Evolutionary conservation across 2,888 invertebrate species (phyloP), one percentile per base, ranked within the genome.

Genomic region (Sturmia bella): DNA sequence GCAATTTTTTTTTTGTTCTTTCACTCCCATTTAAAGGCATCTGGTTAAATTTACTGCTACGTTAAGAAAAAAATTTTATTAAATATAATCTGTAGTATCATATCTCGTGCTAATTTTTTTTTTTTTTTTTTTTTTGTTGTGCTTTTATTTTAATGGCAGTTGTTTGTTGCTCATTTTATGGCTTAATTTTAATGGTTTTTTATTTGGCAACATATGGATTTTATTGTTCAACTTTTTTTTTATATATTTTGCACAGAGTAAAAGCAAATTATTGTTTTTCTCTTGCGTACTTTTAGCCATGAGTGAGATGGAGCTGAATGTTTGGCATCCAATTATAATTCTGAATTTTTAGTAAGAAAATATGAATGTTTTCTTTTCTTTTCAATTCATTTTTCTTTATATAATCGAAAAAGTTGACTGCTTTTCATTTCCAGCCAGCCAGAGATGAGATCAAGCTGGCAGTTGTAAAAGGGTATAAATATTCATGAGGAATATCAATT

Each of bases 171-270:
- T 73, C 48, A 64, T 77, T 77, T 77, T 69, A 77, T 82, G 77
- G 68, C 69, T 73, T 69, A 82, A 74, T 82, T 78, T 82, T 78
- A 82, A 78, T 78, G 73, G 74, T 70, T 64, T 82, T 77, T 78
- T 74, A 82, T 82, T 82, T 82, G 82, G 82, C 82, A 82, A 70
- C 82, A 74, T 82, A 82, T 73, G 78, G 73, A 78, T 74, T 78
- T 69, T 74, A 82, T 74, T 80, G 63, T 75, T 79, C 43, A 54
- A 52, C 9, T 41, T 68, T 39, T 68, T 19, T 41, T 41, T 39
- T 59, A 17, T 19, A 50, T 21, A 11, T 48, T 3, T 64, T 48
- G 24, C 56, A 17, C 1, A 39, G 39, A 17, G 39, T 57, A 17
- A 66, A n/a, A 27, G 56, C 48, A 66, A 48, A 74, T 39, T 37